Evolutionary conservation across 2,888 invertebrate species (phyloP).

Genomic region (Eupithecia vulgata): DNA sequence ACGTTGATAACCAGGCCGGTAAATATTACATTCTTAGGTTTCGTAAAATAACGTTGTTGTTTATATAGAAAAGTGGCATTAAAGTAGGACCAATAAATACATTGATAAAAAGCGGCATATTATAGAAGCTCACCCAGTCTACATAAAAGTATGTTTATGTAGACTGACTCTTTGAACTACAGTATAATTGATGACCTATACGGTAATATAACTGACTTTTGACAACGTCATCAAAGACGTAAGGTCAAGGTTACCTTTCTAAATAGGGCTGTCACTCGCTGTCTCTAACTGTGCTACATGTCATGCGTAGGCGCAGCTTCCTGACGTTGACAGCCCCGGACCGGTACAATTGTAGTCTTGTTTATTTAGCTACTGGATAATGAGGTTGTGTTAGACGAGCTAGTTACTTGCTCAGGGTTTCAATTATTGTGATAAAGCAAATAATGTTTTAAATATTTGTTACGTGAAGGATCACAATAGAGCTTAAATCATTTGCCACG

Average conservation of each 20-base stretch:
- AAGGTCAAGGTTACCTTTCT: neutral
- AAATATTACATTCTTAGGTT: neutral
- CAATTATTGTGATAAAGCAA: neutral
- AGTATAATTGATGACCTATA: too few relatives aligned
- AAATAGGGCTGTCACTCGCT: constrained; percentile 1
- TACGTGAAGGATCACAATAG: neutral
- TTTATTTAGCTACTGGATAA: neutral
- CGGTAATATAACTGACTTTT: neutral
- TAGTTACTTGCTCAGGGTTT: neutral
- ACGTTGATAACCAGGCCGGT: neutral
- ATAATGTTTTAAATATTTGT: neutral
- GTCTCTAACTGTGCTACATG: neutral
- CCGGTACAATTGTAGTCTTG: neutral
- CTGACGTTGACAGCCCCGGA: neutral
- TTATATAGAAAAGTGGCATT: neutral
- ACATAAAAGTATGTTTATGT: too few relatives aligned
- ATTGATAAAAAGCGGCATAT: neutral
- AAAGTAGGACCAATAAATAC: neutral
- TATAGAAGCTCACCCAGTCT: neutral
- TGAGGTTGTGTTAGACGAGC: neutral
- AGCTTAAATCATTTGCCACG: neutral
- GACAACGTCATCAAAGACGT: neutral
- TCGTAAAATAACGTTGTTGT: neutral
- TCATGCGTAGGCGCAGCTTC: neutral
- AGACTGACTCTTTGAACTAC: too few relatives aligned